These are phyloP conservation scores for Myotis davidii DNA, from an alignment of 2,113 vertebrate genomes.

Conservation along the genomic window DNA sequence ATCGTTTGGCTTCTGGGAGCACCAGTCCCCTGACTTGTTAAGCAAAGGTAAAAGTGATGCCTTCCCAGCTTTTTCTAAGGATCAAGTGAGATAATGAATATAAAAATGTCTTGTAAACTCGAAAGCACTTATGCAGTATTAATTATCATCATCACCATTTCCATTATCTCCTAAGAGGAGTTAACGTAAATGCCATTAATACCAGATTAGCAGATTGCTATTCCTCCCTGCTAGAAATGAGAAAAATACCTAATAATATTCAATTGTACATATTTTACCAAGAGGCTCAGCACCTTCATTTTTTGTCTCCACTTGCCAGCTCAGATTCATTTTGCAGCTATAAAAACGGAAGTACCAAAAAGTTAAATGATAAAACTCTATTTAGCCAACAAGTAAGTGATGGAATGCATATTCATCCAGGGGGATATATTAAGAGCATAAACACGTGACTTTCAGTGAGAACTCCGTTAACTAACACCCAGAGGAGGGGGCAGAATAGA, in stretches of 20 bases:
- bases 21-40: neutral
- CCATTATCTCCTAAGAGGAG: neutral
- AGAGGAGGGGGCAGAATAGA: neutral
- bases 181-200: neutral
- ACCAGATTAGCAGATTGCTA: neutral
- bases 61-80: neutral
- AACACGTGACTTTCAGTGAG: neutral
- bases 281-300: neutral
- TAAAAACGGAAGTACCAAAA: neutral
- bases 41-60: neutral
- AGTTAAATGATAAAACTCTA: neutral
- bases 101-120: neutral
- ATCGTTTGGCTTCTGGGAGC: neutral
- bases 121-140: neutral
- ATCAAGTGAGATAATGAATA: neutral
- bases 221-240: neutral
- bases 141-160: neutral
- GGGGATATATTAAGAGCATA: neutral
- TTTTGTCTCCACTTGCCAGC: neutral
- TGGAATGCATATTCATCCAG: neutral
- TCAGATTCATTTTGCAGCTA: slow-evolving; percentile 31
- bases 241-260: neutral
- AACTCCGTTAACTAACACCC: neutral
- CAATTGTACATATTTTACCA: neutral
- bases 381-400: neutral